phyloP scores from a whole-genome alignment of 1,140 invertebrate genomes.

The Centruroides sculpturatus region DNA sequence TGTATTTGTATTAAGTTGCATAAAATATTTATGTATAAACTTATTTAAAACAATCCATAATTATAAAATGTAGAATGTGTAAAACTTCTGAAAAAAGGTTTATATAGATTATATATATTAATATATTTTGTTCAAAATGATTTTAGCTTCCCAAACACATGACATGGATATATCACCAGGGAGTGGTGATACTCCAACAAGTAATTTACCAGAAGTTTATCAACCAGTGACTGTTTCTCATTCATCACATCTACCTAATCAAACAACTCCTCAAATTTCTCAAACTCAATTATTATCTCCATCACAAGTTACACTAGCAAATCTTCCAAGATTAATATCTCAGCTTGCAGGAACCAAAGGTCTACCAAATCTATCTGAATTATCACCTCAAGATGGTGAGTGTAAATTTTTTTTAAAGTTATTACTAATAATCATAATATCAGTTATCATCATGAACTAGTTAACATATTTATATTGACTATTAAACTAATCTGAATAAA shows the following conservation, averaged over 20 bases:
- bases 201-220: slow-evolving; percentile 3
- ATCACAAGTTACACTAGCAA: slow-evolving; percentile 33
- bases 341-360: slow-evolving; percentile 35
- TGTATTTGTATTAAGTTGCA: too few species aligned
- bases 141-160: too few species aligned
- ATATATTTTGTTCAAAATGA: too few species aligned
- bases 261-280: too few species aligned
- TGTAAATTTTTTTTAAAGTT: not conserved
- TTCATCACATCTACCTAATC: too few species aligned
- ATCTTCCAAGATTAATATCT: slow-evolving; percentile 35
- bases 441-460: not conserved
- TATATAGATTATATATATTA: too few species aligned
- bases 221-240: too few species aligned
- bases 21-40: too few species aligned
- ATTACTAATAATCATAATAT: not conserved
- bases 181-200: slow-evolving; percentile 55
- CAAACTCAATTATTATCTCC: slow-evolving; percentile 24
- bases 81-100: too few species aligned
- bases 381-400: slow-evolving; percentile 34
- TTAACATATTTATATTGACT: not conserved
- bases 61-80: too few species aligned
- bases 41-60: too few species aligned
- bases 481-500: not conserved
- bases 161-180: slow-evolving; percentile 67
- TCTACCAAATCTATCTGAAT: slow-evolving; percentile 27